Conservation (phyloP, 2,888 invertebrate species). For the Trissolcus japonicus region DNA sequence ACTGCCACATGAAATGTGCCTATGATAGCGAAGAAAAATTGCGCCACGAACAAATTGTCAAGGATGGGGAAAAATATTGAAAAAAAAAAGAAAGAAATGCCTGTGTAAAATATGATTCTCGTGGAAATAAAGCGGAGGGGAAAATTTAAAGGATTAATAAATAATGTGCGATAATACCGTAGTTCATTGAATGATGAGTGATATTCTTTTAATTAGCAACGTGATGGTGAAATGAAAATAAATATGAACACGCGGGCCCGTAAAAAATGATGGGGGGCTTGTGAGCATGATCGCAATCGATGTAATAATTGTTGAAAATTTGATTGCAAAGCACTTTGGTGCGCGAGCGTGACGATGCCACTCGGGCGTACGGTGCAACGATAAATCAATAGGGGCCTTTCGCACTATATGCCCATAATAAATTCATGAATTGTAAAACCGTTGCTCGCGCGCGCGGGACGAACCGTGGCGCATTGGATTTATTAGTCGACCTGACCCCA, state of each 20-base stretch:
- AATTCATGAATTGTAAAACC: slow-evolving; percentile 75
- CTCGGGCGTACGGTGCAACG: slow-evolving; percentile 68
- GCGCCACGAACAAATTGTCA: too few relatives aligned
- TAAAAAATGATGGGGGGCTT: slow-evolving; percentile 35
- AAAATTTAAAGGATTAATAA: too few relatives aligned
- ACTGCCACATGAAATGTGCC: too few relatives aligned
- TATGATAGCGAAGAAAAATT: too few relatives aligned
- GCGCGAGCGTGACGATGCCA: slow-evolving; percentile 57
- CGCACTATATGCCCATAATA: slow-evolving; percentile 71
- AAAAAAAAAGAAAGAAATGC: too few relatives aligned
- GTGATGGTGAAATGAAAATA: slow-evolving; percentile 10
- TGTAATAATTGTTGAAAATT: slow-evolving; percentile 55
- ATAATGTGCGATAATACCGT: slow-evolving; percentile 1
- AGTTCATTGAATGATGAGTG: slow-evolving; percentile 28
- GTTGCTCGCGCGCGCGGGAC: slow-evolving; percentile 70
- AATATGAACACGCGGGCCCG: slow-evolving; percentile 8
- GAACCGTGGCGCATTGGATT: slow-evolving; percentile 75
- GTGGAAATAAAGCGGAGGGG: too few relatives aligned
- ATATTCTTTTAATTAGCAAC: slow-evolving; percentile 30
- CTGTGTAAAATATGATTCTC: too few relatives aligned
- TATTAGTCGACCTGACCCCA: slow-evolving; percentile 75
- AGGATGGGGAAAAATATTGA: too few relatives aligned
- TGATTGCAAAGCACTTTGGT: slow-evolving; percentile 46
- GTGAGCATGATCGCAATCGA: slow-evolving; percentile 33
- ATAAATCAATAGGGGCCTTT: slow-evolving; percentile 73